These are phyloP conservation scores for Parauchenoglanis ngamensis DNA, from an alignment of 2,797 vertebrate genomes.

Conservation along the genomic window DNA sequence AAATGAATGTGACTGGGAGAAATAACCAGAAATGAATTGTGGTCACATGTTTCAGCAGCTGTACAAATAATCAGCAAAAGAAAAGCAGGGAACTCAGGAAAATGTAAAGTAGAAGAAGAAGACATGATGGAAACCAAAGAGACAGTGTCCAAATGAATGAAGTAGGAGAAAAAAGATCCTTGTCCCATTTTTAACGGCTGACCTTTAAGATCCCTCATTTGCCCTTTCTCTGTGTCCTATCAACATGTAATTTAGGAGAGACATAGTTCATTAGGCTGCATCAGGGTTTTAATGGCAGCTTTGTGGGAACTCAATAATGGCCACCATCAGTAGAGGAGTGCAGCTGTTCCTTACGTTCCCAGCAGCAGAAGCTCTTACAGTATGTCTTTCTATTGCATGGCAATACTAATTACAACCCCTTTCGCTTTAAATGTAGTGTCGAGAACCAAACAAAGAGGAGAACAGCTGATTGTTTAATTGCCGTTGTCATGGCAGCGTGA, in stretches of 20 bases:
- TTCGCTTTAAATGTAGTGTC: slow-evolving; percentile 72
- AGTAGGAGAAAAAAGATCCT: neutral
- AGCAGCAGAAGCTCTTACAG: slow-evolving; percentile 57
- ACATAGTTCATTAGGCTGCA: slow-evolving; percentile 50
- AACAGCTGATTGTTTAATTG: slow-evolving; percentile 86
- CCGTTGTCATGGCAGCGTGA: slow-evolving; percentile 79
- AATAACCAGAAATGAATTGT: neutral
- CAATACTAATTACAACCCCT: slow-evolving; percentile 80
- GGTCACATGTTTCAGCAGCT: neutral
- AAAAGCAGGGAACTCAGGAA: neutral
- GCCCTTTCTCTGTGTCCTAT: slow-evolving; percentile 50
- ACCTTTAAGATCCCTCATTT: slow-evolving; percentile 48
- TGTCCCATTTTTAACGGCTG: slow-evolving; percentile 11
- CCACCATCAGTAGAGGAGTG: slow-evolving; percentile 58
- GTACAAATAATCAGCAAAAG: neutral
- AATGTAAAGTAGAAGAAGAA: neutral
- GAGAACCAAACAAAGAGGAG: slow-evolving; percentile 73
- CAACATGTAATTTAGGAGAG: slow-evolving; percentile 59
- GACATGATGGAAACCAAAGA: neutral
- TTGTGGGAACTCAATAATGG: slow-evolving; percentile 61
- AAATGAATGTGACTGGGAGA: neutral
- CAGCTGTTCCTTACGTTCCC: slow-evolving; percentile 66
- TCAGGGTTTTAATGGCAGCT: slow-evolving; percentile 59
- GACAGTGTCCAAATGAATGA: slow-evolving; percentile 1
- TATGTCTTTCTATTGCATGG: slow-evolving; percentile 72